Conservation (phyloP, 2,888 invertebrate species). For the Mactromeris polynyma region DNA sequence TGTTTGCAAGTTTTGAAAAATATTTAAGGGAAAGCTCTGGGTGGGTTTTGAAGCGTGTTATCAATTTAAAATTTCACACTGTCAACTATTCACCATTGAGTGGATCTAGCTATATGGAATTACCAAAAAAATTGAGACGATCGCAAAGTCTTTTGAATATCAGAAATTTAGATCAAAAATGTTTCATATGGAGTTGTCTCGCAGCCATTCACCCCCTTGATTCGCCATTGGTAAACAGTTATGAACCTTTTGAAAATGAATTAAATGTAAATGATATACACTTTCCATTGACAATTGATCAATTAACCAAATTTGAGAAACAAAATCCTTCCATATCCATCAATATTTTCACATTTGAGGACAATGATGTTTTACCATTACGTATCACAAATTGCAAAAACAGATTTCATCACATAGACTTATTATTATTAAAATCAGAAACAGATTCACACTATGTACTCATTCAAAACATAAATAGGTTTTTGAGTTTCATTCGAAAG, state of each 20-base stretch:
- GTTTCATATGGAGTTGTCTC: constrained; percentile 54
- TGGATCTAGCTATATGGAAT: constrained; percentile 56
- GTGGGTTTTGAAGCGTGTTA: constrained; percentile 61
- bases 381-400: constrained; percentile 37
- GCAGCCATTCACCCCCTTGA: constrained; percentile 52
- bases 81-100: constrained; percentile 59
- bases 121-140: constrained; percentile 38
- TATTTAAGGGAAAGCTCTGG: constrained; percentile 66
- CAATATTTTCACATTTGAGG: constrained; percentile 50
- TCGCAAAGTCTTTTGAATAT: constrained; percentile 48
- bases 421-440: constrained; percentile 45
- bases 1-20: constrained; percentile 63
- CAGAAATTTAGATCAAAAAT: constrained; percentile 52
- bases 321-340: constrained; percentile 55
- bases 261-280: constrained; percentile 40
- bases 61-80: constrained; percentile 49
- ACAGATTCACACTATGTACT: constrained; percentile 44
- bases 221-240: constrained; percentile 46
- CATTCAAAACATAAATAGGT: constrained; percentile 48
- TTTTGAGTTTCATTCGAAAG: constrained; percentile 36
- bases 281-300: constrained; percentile 49
- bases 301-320: constrained; percentile 59
- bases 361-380: constrained; percentile 43
- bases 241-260: constrained; percentile 47
- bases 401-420: constrained; percentile 35